These are phyloP conservation scores for Sterrhoptilus dennistouni DNA, from an alignment of 2,113 vertebrate genomes.

Conservation along the genomic window DNA sequence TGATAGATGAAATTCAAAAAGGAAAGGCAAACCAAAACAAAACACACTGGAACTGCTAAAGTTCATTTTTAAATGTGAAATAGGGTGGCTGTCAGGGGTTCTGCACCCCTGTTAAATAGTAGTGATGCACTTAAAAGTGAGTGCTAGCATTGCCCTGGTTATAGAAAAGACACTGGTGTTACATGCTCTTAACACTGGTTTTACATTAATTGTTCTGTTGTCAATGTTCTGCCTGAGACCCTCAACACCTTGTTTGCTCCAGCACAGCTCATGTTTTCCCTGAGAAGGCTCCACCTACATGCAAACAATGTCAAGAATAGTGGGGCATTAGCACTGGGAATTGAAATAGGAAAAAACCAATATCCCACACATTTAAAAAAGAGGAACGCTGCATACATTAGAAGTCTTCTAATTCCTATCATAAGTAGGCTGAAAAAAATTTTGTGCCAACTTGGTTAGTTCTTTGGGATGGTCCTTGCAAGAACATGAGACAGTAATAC, in stretches of 20 bases:
- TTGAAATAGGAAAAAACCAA: background rate
- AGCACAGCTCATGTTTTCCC: background rate
- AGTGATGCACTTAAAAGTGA: background rate
- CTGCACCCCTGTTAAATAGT: background rate
- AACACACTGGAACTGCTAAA: background rate
- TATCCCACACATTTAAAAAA: background rate
- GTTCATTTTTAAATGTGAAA: background rate
- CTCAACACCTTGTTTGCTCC: background rate
- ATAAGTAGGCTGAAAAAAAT: background rate
- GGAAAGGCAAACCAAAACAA: background rate
- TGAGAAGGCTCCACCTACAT: background rate
- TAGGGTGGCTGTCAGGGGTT: background rate
- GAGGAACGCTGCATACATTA: background rate
- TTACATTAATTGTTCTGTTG: background rate
- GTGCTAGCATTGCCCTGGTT: background rate
- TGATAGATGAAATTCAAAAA: background rate
- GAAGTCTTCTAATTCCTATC: background rate
- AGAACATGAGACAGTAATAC: background rate
- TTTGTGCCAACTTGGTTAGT: background rate
- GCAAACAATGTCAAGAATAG: background rate
- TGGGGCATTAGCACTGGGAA: fast-evolving
- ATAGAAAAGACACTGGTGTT: background rate
- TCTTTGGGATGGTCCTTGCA: background rate
- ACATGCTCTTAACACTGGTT: background rate
- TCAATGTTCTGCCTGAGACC: background rate